Percentiles rank a stretch among this genome's conserved stretches.
phyloP scores from a whole-genome alignment of 2,888 invertebrate species.

The Leucozona laternaria region DNA sequence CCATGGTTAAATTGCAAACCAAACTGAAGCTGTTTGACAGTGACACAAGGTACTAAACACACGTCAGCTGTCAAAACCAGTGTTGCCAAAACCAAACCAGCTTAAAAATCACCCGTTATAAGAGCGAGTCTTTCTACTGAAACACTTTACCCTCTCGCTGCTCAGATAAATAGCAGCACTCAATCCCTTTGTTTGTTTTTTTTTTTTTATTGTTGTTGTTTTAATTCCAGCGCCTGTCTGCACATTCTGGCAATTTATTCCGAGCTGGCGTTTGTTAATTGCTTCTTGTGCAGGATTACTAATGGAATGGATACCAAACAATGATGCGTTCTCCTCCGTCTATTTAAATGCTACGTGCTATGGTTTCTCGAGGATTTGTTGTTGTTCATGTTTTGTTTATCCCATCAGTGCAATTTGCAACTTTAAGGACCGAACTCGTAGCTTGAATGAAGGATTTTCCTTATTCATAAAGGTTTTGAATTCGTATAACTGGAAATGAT shows the following conservation, averaged over 20 bases:
- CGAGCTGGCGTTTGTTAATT: slow-evolving; percentile 52
- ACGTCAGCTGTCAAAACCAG: no score
- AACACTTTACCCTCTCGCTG: not conserved
- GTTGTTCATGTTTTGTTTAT: not conserved
- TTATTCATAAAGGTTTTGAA: slow-evolving; percentile 2
- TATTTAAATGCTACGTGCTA: slow-evolving; percentile 22
- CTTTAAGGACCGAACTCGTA: not conserved
- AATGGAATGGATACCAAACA: slow-evolving; percentile 53
- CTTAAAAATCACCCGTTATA: no score
- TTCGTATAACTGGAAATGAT: slow-evolving; percentile 1
- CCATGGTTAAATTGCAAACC: no score
- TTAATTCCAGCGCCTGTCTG: slow-evolving; percentile 46
- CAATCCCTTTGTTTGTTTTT: slow-evolving; percentile 33
- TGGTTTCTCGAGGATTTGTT: slow-evolving; percentile 14
- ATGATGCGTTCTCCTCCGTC: slow-evolving; percentile 19
- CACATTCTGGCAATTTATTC: slow-evolving; percentile 48
- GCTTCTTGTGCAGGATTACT: slow-evolving; percentile 49
- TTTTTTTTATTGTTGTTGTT: slow-evolving; percentile 12
- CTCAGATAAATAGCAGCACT: slow-evolving; percentile 20
- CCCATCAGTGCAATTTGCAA: no score
- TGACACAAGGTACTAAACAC: no score
- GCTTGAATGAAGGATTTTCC: not conserved
- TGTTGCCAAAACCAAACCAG: no score
- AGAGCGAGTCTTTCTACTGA: not conserved
- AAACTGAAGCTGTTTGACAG: no score